Evolutionary conservation across 2,888 invertebrate genomes (phyloP).

Genomic region (Lottia scabra): DNA sequence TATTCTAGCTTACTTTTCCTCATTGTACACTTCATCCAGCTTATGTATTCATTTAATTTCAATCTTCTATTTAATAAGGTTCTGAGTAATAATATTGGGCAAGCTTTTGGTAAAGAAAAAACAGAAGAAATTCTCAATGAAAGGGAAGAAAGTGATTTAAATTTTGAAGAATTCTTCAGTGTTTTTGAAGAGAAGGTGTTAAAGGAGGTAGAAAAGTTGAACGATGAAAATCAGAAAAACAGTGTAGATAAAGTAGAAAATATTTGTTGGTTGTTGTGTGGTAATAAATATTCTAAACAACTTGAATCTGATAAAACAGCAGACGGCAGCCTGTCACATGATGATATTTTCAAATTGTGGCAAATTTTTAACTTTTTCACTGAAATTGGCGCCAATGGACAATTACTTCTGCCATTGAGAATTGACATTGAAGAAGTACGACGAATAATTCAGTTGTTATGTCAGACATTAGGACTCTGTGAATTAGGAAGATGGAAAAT

Average conservation of each 20-base stretch:
- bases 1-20: not conserved
- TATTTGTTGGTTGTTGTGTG: conserved; percentile 85
- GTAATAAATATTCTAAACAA: conserved; percentile 76
- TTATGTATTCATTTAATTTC: not conserved
- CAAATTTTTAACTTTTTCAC: conserved; percentile 81
- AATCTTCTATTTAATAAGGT: conserved; percentile 75
- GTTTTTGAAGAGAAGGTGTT: conserved; percentile 27
- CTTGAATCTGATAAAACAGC: conserved; percentile 70
- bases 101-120: conserved; percentile 81
- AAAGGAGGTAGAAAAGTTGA: conserved; percentile 18
- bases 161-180: conserved; percentile 27
- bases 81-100: conserved; percentile 84
- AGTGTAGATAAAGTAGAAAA: conserved; percentile 73
- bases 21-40: not conserved
- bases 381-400: conserved; percentile 72
- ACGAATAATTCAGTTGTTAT: conserved; percentile 30
- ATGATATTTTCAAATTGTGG: conserved; percentile 71
- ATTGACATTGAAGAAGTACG: conserved; percentile 55
- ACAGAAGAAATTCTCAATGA: conserved; percentile 85
- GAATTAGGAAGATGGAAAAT: conserved; percentile 17
- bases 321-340: conserved; percentile 68
- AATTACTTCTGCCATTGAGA: conserved; percentile 42
- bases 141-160: conserved; percentile 67
- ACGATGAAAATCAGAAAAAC: not conserved
- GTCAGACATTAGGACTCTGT: conserved; percentile 23